Base-by-base conservation (phyloP, 2,888 invertebrate species). In the Chymomyza fuscimana region DNA sequence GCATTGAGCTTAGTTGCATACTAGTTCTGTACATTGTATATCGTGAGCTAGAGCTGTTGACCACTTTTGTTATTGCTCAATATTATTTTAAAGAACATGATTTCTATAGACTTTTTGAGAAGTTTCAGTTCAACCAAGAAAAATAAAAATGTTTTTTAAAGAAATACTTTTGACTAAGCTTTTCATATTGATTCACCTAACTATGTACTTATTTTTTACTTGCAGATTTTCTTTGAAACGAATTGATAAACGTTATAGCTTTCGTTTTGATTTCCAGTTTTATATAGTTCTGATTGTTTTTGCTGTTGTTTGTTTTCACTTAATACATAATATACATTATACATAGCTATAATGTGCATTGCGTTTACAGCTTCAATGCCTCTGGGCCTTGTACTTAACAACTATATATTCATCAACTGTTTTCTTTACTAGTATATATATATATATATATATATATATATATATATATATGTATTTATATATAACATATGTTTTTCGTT, bases 271-370 rank as follows among this genome's bases (percentile, higher is more conserved):
- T 65, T 72, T 25, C 63, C 63, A 46, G 50, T 52, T 69, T 69
- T 67, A 40, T 64, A 69, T 77, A 60, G 54, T 40, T 79, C 76
- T 69, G 79, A 74, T 84, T 73, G 69, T 74, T 74, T 63, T 72
- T 71, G 66, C 76, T 59, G 54, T 72, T 25, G 25, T 4, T 25
- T 25, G 25, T 25, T 63, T 80, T 65, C 63, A 63, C 77, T 22
- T 62, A 60, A 22, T 73, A 69, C 72, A 73, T 70, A 70, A 70
- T 64, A 77, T 77, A 58, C 70, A 67, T 32, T 32, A 7, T 65
- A 73, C 63, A 46, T 12, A 46, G 10, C 40, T 46, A 46, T 46
- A 46, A 46, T 46, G 40, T 46, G 40, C 40, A 46, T 12, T 46
- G 12, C 6, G 40, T 46, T 46, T 77, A 69, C 69, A 74, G 50